Conservation (phyloP, 2,797 vertebrate species). For the Florisuga fusca region DNA sequence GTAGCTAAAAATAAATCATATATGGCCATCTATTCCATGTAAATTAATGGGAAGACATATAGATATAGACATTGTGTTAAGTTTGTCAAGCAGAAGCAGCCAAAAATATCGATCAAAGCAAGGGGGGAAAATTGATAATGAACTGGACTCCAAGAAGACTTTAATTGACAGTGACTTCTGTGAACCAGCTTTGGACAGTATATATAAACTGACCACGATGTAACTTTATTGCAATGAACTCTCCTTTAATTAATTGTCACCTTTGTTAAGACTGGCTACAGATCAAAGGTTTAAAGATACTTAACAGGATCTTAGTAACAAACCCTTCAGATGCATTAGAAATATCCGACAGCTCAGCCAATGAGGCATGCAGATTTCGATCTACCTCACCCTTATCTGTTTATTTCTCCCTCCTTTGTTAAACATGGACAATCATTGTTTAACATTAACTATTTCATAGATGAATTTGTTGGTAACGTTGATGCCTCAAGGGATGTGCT, state of each 20-base stretch:
- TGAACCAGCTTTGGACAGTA: constrained; percentile 69
- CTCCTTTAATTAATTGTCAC: constrained; percentile 82
- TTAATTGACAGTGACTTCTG: constrained; percentile 79
- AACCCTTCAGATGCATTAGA: constrained; percentile 71
- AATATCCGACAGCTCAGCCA: constrained; percentile 71
- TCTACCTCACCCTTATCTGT: constrained; percentile 61
- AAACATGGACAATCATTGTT: constrained; percentile 34
- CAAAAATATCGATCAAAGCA: constrained; percentile 80
- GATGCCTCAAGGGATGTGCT: not conserved
- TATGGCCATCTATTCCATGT: constrained; percentile 59
- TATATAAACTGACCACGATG: constrained; percentile 74
- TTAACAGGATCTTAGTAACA: constrained; percentile 75
- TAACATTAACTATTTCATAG: constrained; percentile 49
- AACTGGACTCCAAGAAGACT: constrained; percentile 71
- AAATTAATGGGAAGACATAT: constrained; percentile 77
- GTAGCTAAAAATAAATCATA: constrained; percentile 75
- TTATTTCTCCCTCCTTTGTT: constrained; percentile 69
- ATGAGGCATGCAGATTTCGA: constrained; percentile 68
- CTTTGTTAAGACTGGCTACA: constrained; percentile 77
- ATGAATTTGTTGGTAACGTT: not conserved
- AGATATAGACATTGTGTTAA: constrained; percentile 73
- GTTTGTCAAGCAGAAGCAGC: constrained; percentile 69
- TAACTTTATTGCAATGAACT: constrained; percentile 77
- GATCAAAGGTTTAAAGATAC: constrained; percentile 79
- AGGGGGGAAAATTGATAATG: constrained; percentile 71